Evolutionary conservation across 2,797 vertebrate genomes (phyloP), one percentile per base, ranked within the genome.

Genomic region (Scleropages formosus): DNA sequence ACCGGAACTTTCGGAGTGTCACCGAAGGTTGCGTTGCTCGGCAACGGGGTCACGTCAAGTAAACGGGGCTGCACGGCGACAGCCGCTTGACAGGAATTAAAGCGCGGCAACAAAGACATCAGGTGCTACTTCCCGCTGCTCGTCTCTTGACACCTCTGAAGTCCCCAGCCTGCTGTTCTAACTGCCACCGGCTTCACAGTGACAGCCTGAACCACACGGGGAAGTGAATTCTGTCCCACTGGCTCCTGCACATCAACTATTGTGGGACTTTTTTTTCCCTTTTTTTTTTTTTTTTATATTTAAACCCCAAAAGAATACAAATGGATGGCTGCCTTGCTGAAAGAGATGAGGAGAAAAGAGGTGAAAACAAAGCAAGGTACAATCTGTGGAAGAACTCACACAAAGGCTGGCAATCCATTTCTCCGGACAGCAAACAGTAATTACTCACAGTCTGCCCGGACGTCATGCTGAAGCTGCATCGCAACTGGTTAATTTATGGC

Each of bases 101-200:
- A 72, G 81, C 86, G 79, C 83, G 82, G 89, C 87, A 88, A 91
- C 89, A 87, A 88, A 90, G 89, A 90, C 87, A 89, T 89, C 88
- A 89, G 90, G 90, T 89, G 89, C 82, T 84, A 81, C 85, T 88
- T 89, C 87, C 87, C 78, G 82, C 87, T 81, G 87, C 77, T 86
- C 13, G 77, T 87, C 84, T 85, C 79, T 75, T 76, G 84, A 90
- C 89, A 86, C 88, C 82, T 85, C 80, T 77, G 76, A 72, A n/a
- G 59, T 73, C 31, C 24, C 53, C 31, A 20, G n/a, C 65, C 59
- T 46, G 61, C 62, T 49, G 20, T 63, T 63, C 15, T 51, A 63
- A 71, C 66, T 53, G 75, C 44, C 67, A 71, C 47, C 59, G 53
- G 59, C 67, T 51, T 60, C 59, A 63, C 24, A 76, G 47, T 27